These are phyloP conservation scores for Polietes domitor DNA, from an alignment of 2,888 invertebrate genomes.

Conservation along the genomic window DNA sequence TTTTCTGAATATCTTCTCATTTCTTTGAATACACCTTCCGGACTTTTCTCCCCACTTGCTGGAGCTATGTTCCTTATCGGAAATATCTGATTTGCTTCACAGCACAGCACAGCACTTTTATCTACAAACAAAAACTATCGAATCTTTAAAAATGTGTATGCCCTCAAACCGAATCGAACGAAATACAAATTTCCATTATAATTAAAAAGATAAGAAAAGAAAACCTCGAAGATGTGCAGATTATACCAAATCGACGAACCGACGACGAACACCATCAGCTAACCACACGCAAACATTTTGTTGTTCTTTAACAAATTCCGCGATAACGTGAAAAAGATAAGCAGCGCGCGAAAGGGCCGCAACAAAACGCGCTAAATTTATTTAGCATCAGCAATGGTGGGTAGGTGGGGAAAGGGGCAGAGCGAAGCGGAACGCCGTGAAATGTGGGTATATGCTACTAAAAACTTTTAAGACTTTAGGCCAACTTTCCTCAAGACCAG, in stretches of 20 bases:
- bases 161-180: not conserved
- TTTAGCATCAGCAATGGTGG: not conserved
- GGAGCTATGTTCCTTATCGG: too few relatives aligned
- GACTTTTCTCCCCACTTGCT: too few relatives aligned
- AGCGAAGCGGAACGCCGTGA: not conserved
- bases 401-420: too few relatives aligned
- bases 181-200: not conserved
- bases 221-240: not conserved
- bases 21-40: too few relatives aligned
- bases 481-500: not conserved
- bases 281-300: not conserved
- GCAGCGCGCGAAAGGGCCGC: not conserved
- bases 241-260: too few relatives aligned
- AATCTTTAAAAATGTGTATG: not conserved
- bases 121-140: not conserved
- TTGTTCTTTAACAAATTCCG: not conserved
- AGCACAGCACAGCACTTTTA: not conserved
- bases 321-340: not conserved
- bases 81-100: too few relatives aligned
- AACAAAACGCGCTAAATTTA: not conserved
- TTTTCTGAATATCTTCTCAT: too few relatives aligned
- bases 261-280: too few relatives aligned
- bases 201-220: not conserved
- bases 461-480: not conserved
- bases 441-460: not conserved